These are phyloP conservation scores for Bufotes viridis DNA, from an alignment of 2,797 vertebrate genomes.

Conservation along the genomic window DNA sequence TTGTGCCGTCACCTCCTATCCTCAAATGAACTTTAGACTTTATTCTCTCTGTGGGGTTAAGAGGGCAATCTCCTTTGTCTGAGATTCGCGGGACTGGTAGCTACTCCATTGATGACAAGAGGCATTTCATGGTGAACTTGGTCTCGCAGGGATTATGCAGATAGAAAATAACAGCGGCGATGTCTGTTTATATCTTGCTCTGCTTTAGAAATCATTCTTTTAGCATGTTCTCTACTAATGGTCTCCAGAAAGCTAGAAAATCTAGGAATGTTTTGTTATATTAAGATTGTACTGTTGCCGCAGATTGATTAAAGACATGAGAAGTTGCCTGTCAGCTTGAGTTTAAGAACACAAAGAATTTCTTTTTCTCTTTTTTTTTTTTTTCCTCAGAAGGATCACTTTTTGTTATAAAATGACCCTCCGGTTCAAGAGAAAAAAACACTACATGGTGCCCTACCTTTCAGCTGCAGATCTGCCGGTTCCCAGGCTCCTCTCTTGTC, in stretches of 20 bases:
- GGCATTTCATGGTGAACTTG: slow-evolving; percentile 1
- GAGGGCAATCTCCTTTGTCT: background rate
- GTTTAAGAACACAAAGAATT: background rate
- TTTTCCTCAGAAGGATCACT: no score
- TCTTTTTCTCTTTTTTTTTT: fast-evolving
- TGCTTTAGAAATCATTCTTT: background rate
- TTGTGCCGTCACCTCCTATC: background rate
- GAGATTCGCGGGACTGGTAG: background rate
- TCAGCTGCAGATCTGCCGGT: no score
- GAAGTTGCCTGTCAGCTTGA: background rate
- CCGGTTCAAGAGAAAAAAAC: background rate
- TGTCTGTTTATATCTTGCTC: background rate
- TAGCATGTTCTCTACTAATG: background rate
- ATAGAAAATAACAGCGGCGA: background rate
- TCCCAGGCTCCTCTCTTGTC: no score
- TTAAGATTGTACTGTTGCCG: background rate
- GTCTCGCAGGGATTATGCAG: background rate
- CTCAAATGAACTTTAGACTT: background rate
- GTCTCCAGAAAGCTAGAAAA: background rate
- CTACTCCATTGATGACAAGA: background rate
- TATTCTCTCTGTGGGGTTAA: background rate
- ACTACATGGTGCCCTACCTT: no score
- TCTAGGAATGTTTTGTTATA: background rate
- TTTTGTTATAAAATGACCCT: no score
- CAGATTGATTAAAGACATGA: background rate